Base-by-base conservation (phyloP, 2,797 vertebrate species). In the Euthynnus affinis region DNA sequence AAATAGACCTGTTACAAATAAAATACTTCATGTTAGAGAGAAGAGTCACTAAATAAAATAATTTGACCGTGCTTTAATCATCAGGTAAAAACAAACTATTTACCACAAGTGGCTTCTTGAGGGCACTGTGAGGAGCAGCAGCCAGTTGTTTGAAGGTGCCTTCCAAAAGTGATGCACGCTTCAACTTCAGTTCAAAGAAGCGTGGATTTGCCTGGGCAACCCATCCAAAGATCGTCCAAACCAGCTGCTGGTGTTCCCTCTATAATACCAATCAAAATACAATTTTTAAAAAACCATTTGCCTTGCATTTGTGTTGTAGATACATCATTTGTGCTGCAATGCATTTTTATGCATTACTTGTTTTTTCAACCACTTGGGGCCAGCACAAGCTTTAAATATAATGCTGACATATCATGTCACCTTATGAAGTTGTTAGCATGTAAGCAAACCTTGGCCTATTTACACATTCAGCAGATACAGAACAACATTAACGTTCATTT, bases 51-150 rank as follows among this genome's bases (percentile, higher is more conserved):
- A 71, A 29, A 29, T n/a, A 70, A 22, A 56, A 14, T 27, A 6
- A 14, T 32, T 27, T 40, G 13, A 0, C 3, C 14, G 37, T 34
- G 18, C 2, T 37, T 17, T 15, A 37, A 8, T 9, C 7, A 44
- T 58, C 3, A 59, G 9, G 3, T 22, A 8, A 48, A 71, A 73
- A 40, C 25, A 13, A 61, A 62, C 34, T 22, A 62, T 59, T 86
- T 86, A 95, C 94, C 79, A 13, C 0, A 7, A 95, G 87, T 3
- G 14, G 17, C 20, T 44, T 87, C 87, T 80, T 90, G 68, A 89
- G 75, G 12, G 18, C 15, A 0, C 1, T 20, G 1, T 22, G 55
- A 27, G 12, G 0, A 40, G 65, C 77, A 15, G 0, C 29, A 37
- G 57, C 77, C 67, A 95, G 77, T 4, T 75, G 60, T 40, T 18